A percentile compares a stretch with the other conserved stretches of the same genome.
Evolutionary conservation across 2,888 invertebrate species (phyloP).

Genomic region (Disparrhopalites patrizii): DNA sequence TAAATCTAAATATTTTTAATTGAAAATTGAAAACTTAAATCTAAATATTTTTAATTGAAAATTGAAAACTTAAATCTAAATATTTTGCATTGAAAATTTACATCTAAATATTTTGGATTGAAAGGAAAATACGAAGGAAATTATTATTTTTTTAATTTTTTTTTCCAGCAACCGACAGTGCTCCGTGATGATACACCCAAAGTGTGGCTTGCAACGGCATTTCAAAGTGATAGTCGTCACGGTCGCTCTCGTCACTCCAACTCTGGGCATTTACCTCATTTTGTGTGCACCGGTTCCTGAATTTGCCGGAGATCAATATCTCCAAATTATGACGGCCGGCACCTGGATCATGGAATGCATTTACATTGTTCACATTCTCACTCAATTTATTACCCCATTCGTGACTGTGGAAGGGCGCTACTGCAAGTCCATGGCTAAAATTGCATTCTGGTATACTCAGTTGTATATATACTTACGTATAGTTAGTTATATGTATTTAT

Average conservation of each 20-base stretch:
- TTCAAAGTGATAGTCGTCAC: conserved; percentile 15
- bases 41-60: too few species aligned
- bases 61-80: too few species aligned
- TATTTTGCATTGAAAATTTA: too few species aligned
- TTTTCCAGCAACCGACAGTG: neutral
- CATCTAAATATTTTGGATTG: too few species aligned
- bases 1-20: too few species aligned
- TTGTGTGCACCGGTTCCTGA: neutral
- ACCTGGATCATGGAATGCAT: conserved; percentile 21
- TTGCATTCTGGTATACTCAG: conserved; percentile 32
- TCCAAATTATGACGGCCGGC: neutral
- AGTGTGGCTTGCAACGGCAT: conserved; percentile 28
- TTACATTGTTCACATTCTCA: conserved; percentile 24
- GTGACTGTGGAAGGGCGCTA: conserved; percentile 29
- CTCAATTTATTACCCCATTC: conserved; percentile 35
- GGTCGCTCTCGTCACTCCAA: conserved; percentile 30
- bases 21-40: too few species aligned
- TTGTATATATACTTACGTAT: too few species aligned
- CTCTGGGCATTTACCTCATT: conserved; percentile 22
- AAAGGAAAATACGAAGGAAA: too few species aligned
- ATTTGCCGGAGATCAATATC: neutral
- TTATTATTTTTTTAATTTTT: too few species aligned
- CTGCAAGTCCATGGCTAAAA: conserved; percentile 25
- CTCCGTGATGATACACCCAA: conserved; percentile 30
- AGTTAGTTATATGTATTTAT: too few species aligned